Conservation (phyloP, 1,140 invertebrate species). For the Tachypleus tridentatus region DNA sequence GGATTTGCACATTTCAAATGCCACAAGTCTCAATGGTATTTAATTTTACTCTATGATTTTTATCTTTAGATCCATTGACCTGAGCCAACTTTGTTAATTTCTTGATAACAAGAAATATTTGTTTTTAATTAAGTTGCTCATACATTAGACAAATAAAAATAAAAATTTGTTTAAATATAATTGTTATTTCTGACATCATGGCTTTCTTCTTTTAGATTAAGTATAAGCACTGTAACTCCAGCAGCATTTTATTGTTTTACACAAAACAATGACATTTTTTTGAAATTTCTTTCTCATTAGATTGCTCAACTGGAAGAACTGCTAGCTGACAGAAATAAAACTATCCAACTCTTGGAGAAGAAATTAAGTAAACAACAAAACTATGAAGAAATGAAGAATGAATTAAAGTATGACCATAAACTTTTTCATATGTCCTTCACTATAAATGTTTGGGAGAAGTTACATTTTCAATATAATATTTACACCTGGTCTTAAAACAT, state of each 20-base stretch:
- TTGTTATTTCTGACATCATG: no score
- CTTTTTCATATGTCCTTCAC: no score
- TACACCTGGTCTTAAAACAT: background rate
- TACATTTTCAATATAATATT: background rate
- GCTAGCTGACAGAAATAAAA: slow-evolving; percentile 68
- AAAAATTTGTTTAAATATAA: no score
- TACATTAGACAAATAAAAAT: no score
- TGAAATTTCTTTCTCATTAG: slow-evolving; percentile 14
- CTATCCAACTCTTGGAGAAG: slow-evolving; percentile 69
- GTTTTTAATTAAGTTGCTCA: no score
- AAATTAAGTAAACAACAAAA: slow-evolving; percentile 72
- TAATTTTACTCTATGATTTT: no score
- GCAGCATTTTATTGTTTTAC: background rate
- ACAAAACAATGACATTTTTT: background rate
- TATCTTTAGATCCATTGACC: no score
- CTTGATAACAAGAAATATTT: no score
- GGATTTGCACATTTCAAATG: no score
- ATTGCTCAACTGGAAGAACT: slow-evolving; percentile 77
- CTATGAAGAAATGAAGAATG: slow-evolving; percentile 78
- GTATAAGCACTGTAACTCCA: no score
- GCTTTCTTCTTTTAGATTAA: background rate
- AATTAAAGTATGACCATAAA: slow-evolving; percentile 43
- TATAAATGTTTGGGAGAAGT: background rate
- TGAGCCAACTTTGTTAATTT: no score
- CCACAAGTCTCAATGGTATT: no score